phyloP scores from a whole-genome alignment of 2,888 invertebrate genomes.

The Tipula unca region DNA sequence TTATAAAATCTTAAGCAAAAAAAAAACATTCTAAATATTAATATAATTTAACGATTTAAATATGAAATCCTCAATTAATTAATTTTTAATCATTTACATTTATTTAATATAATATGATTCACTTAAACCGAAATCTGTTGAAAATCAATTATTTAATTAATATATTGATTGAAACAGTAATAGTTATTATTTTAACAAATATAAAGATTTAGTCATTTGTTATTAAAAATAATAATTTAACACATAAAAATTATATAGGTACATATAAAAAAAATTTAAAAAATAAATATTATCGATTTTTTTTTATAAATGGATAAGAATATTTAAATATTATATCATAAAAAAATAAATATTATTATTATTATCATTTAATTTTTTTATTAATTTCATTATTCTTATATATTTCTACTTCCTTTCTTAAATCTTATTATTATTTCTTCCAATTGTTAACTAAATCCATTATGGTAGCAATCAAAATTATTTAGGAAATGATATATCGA shows the following conservation, averaged over 20 bases:
- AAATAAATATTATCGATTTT: background rate
- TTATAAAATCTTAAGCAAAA: background rate
- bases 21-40: background rate
- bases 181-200: background rate
- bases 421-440: no score
- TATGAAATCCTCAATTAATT: background rate
- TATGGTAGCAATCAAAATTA: no score
- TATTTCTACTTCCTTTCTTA: background rate
- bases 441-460: no score
- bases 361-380: background rate
- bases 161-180: background rate
- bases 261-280: background rate
- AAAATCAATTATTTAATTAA: background rate
- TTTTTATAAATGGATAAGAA: background rate
- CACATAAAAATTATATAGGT: background rate
- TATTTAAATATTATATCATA: background rate
- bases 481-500: background rate
- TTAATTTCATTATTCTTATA: background rate
- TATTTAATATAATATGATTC: background rate
- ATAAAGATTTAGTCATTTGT: no score
- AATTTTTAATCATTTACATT: background rate
- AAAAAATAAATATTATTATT: background rate
- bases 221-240: no score
- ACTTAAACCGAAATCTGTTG: background rate
- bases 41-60: conserved; percentile 4